Evolutionary conservation across 2,888 invertebrate genomes (phyloP).

Genomic region (Hemistola chrysoprasaria): DNA sequence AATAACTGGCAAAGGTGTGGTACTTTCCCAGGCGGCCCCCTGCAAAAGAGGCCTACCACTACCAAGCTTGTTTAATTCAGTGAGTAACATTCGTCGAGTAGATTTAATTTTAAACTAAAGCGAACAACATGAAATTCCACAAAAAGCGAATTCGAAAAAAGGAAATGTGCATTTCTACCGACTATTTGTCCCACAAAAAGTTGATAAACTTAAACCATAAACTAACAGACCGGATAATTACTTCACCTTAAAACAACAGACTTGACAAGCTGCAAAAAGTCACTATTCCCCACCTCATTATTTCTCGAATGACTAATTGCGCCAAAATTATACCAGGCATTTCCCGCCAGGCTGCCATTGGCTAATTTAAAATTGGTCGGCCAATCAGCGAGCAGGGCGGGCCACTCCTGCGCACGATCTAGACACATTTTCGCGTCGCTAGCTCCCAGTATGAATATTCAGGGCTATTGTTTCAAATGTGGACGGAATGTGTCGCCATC

Average conservation of each 20-base stretch:
- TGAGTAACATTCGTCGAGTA: too few species aligned
- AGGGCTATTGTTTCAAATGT: conserved; percentile 23
- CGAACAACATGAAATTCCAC: not conserved
- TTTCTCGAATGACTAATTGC: conserved; percentile 76
- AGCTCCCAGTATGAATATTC: conserved; percentile 61
- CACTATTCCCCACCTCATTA: conserved; percentile 42
- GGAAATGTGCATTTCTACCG: too few species aligned
- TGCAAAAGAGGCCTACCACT: too few species aligned
- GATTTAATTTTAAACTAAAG: too few species aligned
- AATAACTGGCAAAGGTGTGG: too few species aligned
- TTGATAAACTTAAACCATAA: conserved; percentile 22
- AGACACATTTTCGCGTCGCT: conserved; percentile 38
- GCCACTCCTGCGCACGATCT: conserved; percentile 69
- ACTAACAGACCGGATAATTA: conserved; percentile 31
- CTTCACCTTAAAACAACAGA: conserved; percentile 32
- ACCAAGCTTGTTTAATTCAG: too few species aligned
- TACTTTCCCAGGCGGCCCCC: too few species aligned
- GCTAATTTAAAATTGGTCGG: conserved; percentile 58
- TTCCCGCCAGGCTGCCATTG: conserved; percentile 60
- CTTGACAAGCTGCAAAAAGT: conserved; percentile 31
- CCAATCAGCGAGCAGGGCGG: conserved; percentile 73
- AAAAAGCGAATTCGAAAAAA: too few species aligned
- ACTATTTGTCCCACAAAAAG: not conserved
- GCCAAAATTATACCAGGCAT: conserved; percentile 71
- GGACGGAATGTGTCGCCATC: conserved; percentile 25